Evolutionary conservation across 2,113 vertebrate species (phyloP), one percentile per base, ranked within the genome.

Genomic region (Poicephalus gulielmi): DNA sequence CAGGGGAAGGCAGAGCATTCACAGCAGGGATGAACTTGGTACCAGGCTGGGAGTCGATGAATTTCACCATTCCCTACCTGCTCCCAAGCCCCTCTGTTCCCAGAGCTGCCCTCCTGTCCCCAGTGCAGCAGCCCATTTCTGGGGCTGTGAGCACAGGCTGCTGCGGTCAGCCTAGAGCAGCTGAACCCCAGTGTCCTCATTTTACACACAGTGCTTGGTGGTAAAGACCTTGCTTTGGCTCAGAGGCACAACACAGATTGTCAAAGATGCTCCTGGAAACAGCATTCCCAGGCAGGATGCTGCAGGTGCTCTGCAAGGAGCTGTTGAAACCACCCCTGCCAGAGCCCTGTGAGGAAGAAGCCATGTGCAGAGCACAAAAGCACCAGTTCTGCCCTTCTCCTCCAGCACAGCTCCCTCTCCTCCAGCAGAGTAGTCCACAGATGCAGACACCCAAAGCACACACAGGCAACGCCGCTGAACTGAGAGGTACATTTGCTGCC

Each of bases 151-250:
- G 73, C 90, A 18, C 39, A 27, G 75, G 39, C 59, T 82, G 53
- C 44, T 19, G 66, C 24, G 59, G 17, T 37, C 53, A 7, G 7
- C 5, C n/a, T 10, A 1, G 59, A 16, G 62, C 39, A 39, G 13
- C 28, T 6, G 10, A 6, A 7, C 49, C 49, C 75, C 7, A 4
- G 14, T 13, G 37, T 11, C 33, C 60, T 9, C 41, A 2, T 8
- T 30, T 22, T 0, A 1, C 1, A 17, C 43, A 4, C 10, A 0
- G 10, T n/a, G 35, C 33, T 5, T 13, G 15, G 8, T 19, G 41
- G 27, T 9, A 33, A 59, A 86, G 17, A 2, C n/a, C 6, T 28
- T 11, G 14, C 6, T 74, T 25, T 28, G 37, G 41, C 73, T 68
- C 64, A 17, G 20, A 68, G 28, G 31, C 11, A 3, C 37, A 11